These are phyloP conservation scores for Tromatobia lineatoria DNA, from an alignment of 2,888 invertebrate species.

Conservation along the genomic window DNA sequence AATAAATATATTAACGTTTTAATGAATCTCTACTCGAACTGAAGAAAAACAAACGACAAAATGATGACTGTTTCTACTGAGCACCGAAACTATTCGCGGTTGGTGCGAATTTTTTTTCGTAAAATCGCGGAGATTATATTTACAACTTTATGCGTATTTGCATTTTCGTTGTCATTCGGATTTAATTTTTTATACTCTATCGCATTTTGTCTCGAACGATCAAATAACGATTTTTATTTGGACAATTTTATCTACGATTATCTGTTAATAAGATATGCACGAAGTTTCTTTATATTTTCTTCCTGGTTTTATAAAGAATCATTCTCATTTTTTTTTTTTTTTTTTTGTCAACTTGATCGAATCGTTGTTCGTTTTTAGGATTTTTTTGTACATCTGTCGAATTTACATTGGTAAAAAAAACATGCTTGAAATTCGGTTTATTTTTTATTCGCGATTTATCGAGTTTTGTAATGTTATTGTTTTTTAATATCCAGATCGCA, in stretches of 20 bases:
- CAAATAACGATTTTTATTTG: constrained; percentile 37
- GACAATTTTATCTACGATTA: constrained; percentile 10
- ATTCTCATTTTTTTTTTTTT: constrained; percentile 16
- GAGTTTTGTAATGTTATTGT: constrained; percentile 5
- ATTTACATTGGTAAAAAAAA: constrained; percentile 33
- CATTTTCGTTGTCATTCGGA: background rate
- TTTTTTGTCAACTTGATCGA: constrained; percentile 15
- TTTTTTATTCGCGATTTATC: constrained; percentile 24
- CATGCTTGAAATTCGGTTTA: constrained; percentile 27
- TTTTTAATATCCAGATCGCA: constrained; percentile 15
- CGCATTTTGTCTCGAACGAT: constrained; percentile 39
- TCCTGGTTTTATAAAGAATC: background rate
- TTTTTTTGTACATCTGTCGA: constrained; percentile 37
- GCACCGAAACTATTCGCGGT: constrained; percentile 59
- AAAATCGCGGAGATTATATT: constrained; percentile 19
- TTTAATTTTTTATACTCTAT: constrained; percentile 21
- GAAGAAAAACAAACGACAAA: constrained; percentile 26
- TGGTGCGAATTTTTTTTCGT: constrained; percentile 57
- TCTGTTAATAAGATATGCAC: constrained; percentile 10
- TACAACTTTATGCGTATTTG: background rate
- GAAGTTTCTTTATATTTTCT: background rate
- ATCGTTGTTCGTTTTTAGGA: background rate
- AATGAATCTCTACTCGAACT: constrained; percentile 56
- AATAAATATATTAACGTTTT: background rate
- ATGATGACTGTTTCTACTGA: constrained; percentile 63